Conservation (phyloP, 2,797 vertebrate genomes). For the Helostoma temminkii region DNA sequence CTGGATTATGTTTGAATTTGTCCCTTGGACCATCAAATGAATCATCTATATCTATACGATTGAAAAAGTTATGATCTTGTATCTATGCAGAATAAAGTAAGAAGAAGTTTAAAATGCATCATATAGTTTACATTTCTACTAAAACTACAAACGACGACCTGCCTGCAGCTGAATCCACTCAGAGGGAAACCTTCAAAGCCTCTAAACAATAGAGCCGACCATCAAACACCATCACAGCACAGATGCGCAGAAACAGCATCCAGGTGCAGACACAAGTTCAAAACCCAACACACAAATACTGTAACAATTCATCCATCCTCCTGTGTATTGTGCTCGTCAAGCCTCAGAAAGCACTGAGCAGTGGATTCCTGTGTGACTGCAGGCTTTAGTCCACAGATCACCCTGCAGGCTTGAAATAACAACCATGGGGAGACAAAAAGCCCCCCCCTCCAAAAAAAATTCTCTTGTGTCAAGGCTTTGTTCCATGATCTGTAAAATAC, state of each 20-base stretch:
- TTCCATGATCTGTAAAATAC: background rate
- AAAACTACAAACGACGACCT: background rate
- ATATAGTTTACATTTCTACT: background rate
- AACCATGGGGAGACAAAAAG: no score
- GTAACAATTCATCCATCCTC: slow-evolving; percentile 14
- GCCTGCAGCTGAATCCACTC: slow-evolving; percentile 35
- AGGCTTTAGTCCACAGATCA: background rate
- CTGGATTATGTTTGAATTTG: no score
- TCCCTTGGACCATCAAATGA: no score
- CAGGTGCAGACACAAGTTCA: slow-evolving; percentile 22
- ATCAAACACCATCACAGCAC: slow-evolving; percentile 44
- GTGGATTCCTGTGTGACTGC: background rate
- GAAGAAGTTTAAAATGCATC: background rate
- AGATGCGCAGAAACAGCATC: slow-evolving; percentile 1
- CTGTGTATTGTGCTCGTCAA: slow-evolving; percentile 15
- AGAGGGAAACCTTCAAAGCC: slow-evolving; percentile 51
- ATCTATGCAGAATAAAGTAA: no score
- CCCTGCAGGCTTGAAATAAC: slow-evolving; percentile 17
- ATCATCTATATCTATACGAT: no score
- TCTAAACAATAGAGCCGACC: slow-evolving; percentile 35
- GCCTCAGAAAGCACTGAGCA: slow-evolving; percentile 19
- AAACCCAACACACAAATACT: slow-evolving; percentile 18
- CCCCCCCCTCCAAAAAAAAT: no score
- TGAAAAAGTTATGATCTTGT: no score
- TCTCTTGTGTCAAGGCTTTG: background rate